Base-by-base conservation (phyloP, 2,888 invertebrate genomes). In the Pollenia angustigena region DNA sequence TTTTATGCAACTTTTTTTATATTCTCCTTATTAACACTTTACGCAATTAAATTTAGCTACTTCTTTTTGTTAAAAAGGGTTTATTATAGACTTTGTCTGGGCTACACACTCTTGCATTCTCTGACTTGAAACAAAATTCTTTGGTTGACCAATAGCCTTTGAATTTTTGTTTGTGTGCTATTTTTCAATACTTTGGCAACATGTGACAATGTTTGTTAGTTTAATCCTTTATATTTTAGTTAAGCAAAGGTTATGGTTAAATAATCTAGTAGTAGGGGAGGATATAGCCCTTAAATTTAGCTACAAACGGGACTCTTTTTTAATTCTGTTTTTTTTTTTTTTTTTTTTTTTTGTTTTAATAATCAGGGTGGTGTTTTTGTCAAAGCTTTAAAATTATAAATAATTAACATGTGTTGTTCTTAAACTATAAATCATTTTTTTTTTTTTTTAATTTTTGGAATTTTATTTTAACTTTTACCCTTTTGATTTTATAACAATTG, bases 201-300 rank as follows among this genome's bases (percentile, higher is more conserved):
- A 87, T 87, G 87, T 85, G 87, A 81, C 87, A 78, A 81, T 87
- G 87, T 62, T 85, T 87, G 87, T 76, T 82, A 56, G 82, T 69
- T 69, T 78, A 82, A 68, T 68, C 68, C 81, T 64, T 62, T 50
- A 62, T 60, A 69, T 52, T 69, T 82, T 44, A 60, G 54, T 32
- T 32, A 46, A 68, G 58, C 74, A 58, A 81, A 52, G 81, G 72
- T 74, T 46, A 85, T 75, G 75, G 75, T 76, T 64, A 64, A 76
- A 44, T 64, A 54, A 76, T 64, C 64, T 16, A n/a, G 44, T 64
- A n/a, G n/a, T 42, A 42, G 23, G 75, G 64, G 40, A 62, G 32
- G 48, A 75, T 69, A 75, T 75, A 62, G 69, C 52, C 58, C 58
- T 46, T 66, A 71, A 68, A 56, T 74, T 40, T 23, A 58, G 40